Evolutionary conservation across 2,113 vertebrate species (phyloP), one percentile per base, ranked within the genome.

Genomic region (Calypte anna): DNA sequence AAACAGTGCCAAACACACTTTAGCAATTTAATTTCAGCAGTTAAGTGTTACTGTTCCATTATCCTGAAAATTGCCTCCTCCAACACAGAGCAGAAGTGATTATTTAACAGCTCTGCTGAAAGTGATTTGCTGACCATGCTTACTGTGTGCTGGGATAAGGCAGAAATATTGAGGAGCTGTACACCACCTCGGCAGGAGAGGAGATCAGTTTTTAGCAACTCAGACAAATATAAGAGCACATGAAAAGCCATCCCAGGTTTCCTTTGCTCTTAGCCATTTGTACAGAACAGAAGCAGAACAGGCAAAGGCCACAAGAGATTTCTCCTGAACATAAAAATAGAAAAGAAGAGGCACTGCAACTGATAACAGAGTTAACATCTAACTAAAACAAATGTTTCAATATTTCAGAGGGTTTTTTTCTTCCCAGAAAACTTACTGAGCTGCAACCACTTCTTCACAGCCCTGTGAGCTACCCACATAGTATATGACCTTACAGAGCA

Each of bases 61-160:
- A 66, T 7, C 12, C 66, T 81, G 36, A 82, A 87, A 59, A 80
- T 3, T 77, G 63, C 18, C 46, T 64, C 36, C 36, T 78, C 59
- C 30, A 68, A 50, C 3, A 2, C 48, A 24, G 9, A 82, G 40
- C 1, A 88, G 72, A 19, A 69, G n/a, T 7, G 8, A n/a, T 38
- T 44, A 40, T 18, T 62, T 30, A 66, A 54, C 36, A 95, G 36
- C 30, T 72, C 18, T 79, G 54, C 62, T 68, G 33, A 27, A 48
- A 58, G 22, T 7, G 82, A 50, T 44, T 61, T 1, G 0, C 54
- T 69, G 43, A 57, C 30, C 21, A 43, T 0, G 1, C 25, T 50
- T 28, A 14, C 17, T 77, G 57, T 31, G 17, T 9, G 24, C 46
- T 62, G 16, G 36, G 87, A 46, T 40, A 66, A 67, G 38, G n/a